These are phyloP conservation scores for Drosophila acutilabella DNA, from an alignment of 2,888 invertebrate genomes.

Conservation along the genomic window DNA sequence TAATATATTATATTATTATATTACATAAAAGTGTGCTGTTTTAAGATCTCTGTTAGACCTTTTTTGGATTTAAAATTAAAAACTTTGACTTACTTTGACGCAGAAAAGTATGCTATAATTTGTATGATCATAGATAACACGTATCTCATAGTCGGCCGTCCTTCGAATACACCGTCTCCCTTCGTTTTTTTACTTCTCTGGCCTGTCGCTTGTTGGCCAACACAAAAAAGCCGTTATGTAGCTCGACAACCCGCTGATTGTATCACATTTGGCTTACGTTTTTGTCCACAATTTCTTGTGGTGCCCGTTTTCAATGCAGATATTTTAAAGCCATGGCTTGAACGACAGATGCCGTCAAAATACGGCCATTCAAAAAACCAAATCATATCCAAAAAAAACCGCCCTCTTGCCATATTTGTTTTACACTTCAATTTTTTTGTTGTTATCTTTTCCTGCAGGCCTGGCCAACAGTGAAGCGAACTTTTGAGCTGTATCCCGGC, in stretches of 20 bases:
- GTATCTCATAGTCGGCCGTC: not conserved
- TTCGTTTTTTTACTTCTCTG: not conserved
- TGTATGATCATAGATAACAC: not conserved
- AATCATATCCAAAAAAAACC: constrained; percentile 2
- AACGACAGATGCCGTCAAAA: constrained; percentile 26
- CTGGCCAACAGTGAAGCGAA: constrained; percentile 83
- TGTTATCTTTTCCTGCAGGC: constrained; percentile 74
- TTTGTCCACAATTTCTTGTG: constrained; percentile 46
- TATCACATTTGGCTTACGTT: constrained; percentile 47
- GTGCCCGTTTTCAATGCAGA: constrained; percentile 32
- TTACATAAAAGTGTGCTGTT: too few species aligned
- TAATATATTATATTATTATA: too few species aligned
- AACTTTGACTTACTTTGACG: too few species aligned
- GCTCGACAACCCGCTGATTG: constrained; percentile 69
- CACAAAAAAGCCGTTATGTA: constrained; percentile 55
- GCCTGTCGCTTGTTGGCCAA: constrained; percentile 20
- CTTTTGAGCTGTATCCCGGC: constrained; percentile 81
- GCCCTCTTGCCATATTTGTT: constrained; percentile 23
- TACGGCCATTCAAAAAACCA: constrained; percentile 22
- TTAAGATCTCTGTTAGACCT: too few species aligned
- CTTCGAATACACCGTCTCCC: not conserved
- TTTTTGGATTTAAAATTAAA: too few species aligned
- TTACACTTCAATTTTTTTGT: constrained; percentile 18
- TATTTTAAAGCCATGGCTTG: constrained; percentile 9
- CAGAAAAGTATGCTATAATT: too few species aligned